Evolutionary conservation across 1,140 invertebrate species (phyloP).

Genomic region (Eulimnadia texana): DNA sequence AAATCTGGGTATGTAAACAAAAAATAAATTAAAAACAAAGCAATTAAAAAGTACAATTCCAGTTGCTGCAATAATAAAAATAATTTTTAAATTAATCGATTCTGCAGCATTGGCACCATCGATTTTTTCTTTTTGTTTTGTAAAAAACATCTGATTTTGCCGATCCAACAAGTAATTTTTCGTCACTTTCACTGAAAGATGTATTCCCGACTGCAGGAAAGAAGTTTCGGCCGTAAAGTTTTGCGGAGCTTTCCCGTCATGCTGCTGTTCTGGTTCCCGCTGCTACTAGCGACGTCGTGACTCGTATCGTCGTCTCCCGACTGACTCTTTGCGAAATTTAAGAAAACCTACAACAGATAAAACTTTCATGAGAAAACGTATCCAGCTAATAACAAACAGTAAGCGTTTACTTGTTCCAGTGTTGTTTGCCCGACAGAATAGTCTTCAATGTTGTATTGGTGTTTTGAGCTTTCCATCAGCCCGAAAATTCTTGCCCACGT

Average conservation of each 20-base stretch:
- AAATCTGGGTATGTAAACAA: too few species aligned
- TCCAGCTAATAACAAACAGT: too few species aligned
- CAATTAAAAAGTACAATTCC: too few species aligned
- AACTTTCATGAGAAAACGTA: neutral
- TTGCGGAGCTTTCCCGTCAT: neutral
- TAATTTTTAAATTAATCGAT: too few species aligned
- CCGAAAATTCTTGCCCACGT: slow-evolving; percentile 59
- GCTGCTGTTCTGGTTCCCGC: neutral
- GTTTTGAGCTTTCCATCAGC: slow-evolving; percentile 46
- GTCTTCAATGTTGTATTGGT: slow-evolving; percentile 49
- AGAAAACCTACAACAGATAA: slow-evolving; percentile 32
- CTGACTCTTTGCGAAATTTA: slow-evolving; percentile 30
- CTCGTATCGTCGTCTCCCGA: slow-evolving; percentile 17
- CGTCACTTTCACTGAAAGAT: neutral
- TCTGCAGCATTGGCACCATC: neutral
- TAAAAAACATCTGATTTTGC: neutral
- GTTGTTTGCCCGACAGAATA: slow-evolving; percentile 72
- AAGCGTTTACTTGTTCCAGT: slow-evolving; percentile 64
- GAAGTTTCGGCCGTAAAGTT: neutral
- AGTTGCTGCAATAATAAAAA: too few species aligned
- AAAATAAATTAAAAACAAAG: too few species aligned
- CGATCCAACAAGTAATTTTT: neutral
- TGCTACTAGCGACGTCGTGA: neutral
- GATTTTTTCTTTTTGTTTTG: neutral
- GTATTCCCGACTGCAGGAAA: neutral